Base-by-base conservation (phyloP, 2,888 invertebrate genomes). In the Acronicta alni region DNA sequence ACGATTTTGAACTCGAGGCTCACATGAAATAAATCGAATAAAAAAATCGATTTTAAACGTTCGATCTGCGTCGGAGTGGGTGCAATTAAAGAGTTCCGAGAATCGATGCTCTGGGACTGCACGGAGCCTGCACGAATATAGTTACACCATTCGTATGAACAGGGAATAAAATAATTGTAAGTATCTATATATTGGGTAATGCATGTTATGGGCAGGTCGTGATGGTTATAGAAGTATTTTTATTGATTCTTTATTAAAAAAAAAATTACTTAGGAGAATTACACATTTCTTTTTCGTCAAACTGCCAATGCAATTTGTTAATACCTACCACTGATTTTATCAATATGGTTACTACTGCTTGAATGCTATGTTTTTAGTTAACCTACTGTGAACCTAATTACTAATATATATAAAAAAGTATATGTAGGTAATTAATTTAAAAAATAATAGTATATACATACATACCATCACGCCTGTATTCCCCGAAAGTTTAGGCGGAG, bases 41-140 rank as follows among this genome's bases (percentile, higher is more conserved):
- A 94, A 93, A 83, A 93, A 93, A 91, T 91, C 90, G 90, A 91
- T 93, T 92, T 93, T 91, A 92, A 93, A 87, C 91, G 91, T 92
- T 92, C 93, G 93, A 93, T 91, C 91, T 88, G 90, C 87, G 88
- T 84, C 67, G 74, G 88, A 87, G 89, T 91, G 89, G 90, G 90
- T 88, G 93, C 94, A 94, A 94, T 94, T 94, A 94, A 94, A 93
- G 92, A 76, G 87, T 93, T 93, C 94, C 76, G 82, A 89, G 94
- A 94, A 93, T 76, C 87, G 81, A 80, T 75, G 85, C 82, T 71
- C 46, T 76, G 76, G 82, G 84, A 84, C 82, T 83, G 86, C 84
- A 82, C 85, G 88, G 83, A 78, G 81, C 78, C 82, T 74, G 88
- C 88, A 87, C 88, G 85, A 85, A 83, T 82, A 83, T 81, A 84